Evolutionary conservation across 2,797 vertebrate genomes (phyloP).

Genomic region (Bufotes viridis): DNA sequence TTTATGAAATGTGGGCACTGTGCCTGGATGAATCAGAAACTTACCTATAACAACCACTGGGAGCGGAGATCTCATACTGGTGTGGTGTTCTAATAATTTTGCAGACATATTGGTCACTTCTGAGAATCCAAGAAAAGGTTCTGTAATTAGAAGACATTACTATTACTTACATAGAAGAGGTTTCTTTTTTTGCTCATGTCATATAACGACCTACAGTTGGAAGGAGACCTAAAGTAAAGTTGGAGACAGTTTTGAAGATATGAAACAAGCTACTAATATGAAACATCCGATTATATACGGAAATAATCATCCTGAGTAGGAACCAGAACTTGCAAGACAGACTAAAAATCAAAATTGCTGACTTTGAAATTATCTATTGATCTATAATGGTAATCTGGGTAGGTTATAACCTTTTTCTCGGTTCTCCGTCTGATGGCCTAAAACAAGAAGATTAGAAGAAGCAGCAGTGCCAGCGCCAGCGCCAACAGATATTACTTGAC

Average conservation of each 20-base stretch:
- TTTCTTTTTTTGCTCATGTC: neutral
- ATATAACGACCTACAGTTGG: neutral
- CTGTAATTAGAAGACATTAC: slow-evolving; percentile 8
- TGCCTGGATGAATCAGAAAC: neutral
- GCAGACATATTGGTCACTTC: slow-evolving; percentile 26
- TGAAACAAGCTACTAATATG: too few species aligned
- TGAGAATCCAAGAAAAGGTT: neutral
- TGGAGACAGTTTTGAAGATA: too few species aligned
- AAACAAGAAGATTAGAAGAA: neutral
- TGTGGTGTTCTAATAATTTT: neutral
- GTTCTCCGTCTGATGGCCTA: neutral
- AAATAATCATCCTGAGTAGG: neutral
- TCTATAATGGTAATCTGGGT: neutral
- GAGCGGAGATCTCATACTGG: slow-evolving; percentile 13
- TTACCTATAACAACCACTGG: slow-evolving; percentile 55
- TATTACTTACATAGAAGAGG: neutral
- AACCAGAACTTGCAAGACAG: neutral
- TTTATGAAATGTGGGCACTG: too few species aligned
- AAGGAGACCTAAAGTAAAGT: too few species aligned
- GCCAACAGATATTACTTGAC: neutral
- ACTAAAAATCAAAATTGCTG: neutral
- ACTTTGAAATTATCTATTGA: neutral
- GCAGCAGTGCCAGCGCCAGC: too few species aligned
- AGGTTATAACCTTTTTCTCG: neutral
- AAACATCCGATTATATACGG: too few species aligned